Conservation (phyloP, 2,113 vertebrate species). For the Marmota flaviventris region DNA sequence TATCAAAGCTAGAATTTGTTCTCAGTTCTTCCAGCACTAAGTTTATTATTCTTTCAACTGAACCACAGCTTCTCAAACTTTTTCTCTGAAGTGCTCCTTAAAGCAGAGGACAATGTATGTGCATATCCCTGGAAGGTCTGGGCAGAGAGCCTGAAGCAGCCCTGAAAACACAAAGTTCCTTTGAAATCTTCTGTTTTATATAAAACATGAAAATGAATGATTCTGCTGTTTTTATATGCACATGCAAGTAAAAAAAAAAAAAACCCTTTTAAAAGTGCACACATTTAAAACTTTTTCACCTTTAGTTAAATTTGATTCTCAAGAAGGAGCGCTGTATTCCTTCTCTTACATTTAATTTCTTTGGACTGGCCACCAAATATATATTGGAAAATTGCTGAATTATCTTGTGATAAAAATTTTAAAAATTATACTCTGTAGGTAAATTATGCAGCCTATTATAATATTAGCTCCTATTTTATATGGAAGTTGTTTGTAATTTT, state of each 20-base stretch:
- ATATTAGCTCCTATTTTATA: neutral
- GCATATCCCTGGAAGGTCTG: slow-evolving; percentile 65
- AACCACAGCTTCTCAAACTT: slow-evolving; percentile 69
- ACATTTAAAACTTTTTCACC: slow-evolving; percentile 78
- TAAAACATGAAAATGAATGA: slow-evolving; percentile 81
- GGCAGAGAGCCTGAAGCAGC: slow-evolving; percentile 80
- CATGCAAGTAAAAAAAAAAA: slow-evolving; percentile 56
- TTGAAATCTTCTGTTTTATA: slow-evolving; percentile 82
- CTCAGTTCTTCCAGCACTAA: slow-evolving; percentile 60
- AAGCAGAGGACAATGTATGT: slow-evolving; percentile 61
- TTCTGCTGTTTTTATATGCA: slow-evolving; percentile 80
- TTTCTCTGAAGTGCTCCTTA: slow-evolving; percentile 80
- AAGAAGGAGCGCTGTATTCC: neutral
- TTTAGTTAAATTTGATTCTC: slow-evolving; percentile 69
- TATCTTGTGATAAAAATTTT: neutral
- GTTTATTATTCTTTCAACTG: slow-evolving; percentile 78
- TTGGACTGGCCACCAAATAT: neutral
- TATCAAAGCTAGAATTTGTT: slow-evolving; percentile 64
- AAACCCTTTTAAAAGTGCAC: slow-evolving; percentile 61
- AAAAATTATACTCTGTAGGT: neutral
- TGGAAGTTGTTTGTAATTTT: neutral
- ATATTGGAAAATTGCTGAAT: neutral
- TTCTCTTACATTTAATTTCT: slow-evolving; percentile 27
- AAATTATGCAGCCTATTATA: neutral
- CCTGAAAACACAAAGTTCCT: slow-evolving; percentile 81